Evolutionary conservation across 2,888 invertebrate species (phyloP), one percentile per base, ranked within the genome.

Genomic region (Tenthredo livida): DNA sequence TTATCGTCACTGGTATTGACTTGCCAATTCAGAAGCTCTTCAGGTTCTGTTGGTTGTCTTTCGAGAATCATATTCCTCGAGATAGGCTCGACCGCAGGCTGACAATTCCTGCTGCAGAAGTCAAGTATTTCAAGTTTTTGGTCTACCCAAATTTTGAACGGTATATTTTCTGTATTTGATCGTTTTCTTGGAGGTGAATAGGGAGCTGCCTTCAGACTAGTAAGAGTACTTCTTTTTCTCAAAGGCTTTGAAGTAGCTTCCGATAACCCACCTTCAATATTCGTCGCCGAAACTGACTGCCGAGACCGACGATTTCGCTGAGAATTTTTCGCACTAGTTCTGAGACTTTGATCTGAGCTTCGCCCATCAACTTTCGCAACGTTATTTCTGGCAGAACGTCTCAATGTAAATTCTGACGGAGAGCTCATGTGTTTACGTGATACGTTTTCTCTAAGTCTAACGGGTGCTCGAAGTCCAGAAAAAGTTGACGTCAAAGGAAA

Each of bases 281-380:
- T 78, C 21, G 58, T 78, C 9, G 78, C 58, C 78, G 78, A 78
- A 33, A 78, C n/a, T 7, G 78, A 78, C 17, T 75, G 47, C 75
- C 75, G 29, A 15, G 47, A 72, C 21, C 70, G 70, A 37, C 40
- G 40, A 37, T 40, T 37, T 72, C 37, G 70, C 0, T 33, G 75
- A 50, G 1, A 50, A 47, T 47, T 75, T 29, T 75, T 25, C 2
- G 17, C 54, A 54, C 54, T n/a, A 7, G n/a, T 10, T 54, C 6
- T 54, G n/a, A 54, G 54, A n/a, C 70, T 29, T 40, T 40, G 70
- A n/a, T 37, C 40, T 7, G 2, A 78, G 12, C 5, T 9, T 78
- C 4, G 54, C 29, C 10, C 5, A 58, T 54, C 21, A 50, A n/a
- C 10, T 33, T 54, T 54, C 58, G 25, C 7, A 78, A 10, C 10